Conservation (phyloP, 2,888 invertebrate genomes). For the Lithosia quadra region DNA sequence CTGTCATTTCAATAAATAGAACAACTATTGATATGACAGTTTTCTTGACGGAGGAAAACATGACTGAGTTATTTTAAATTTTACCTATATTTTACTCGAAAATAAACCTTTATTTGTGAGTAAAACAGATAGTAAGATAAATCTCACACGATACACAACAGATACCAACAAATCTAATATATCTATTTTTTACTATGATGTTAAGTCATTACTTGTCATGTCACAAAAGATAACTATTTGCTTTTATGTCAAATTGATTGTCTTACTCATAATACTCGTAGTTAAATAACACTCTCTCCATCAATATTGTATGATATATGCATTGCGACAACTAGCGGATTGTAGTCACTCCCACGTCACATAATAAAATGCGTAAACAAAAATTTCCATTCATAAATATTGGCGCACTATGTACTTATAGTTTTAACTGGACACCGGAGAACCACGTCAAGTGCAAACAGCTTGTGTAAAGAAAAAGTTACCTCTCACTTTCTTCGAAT, state of each 20-base stretch:
- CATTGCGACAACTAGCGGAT: background rate
- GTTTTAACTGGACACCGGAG: constrained; percentile 35
- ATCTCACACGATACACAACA: background rate
- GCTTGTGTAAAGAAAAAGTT: constrained; percentile 79
- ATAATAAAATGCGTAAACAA: constrained; percentile 18
- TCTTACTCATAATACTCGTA: background rate
- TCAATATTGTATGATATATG: background rate
- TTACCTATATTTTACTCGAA: too few relatives aligned
- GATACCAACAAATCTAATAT: background rate
- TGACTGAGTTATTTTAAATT: background rate
- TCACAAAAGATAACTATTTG: background rate
- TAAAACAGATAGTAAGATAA: too few relatives aligned
- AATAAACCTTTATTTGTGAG: too few relatives aligned
- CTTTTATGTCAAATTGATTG: background rate
- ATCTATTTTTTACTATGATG: background rate
- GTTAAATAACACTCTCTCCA: background rate
- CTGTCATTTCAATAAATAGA: background rate
- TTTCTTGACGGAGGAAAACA: background rate
- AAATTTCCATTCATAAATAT: constrained; percentile 42
- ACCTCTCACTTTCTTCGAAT: constrained; percentile 82
- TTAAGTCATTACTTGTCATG: background rate
- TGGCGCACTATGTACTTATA: constrained; percentile 32
- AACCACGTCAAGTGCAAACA: constrained; percentile 62
- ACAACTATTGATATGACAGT: background rate
- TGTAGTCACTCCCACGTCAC: constrained; percentile 24